Evolutionary conservation across 1,140 invertebrate species (phyloP).

Genomic region (Sarcophaga bullata): DNA sequence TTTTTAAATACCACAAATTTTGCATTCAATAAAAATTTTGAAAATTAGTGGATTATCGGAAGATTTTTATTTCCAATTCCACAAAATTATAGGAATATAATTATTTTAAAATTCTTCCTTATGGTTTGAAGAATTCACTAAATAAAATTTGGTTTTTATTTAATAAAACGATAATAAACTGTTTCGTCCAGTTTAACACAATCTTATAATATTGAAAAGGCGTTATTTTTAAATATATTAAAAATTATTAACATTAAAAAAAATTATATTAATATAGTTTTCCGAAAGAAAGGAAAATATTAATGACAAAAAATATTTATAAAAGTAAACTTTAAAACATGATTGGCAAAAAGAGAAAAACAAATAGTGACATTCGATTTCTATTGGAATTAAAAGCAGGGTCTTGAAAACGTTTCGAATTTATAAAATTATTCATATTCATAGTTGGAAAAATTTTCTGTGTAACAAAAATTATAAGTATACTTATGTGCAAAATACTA

Average conservation of each 20-base stretch:
- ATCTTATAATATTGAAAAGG: constrained; percentile 2
- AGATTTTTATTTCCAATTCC: neutral
- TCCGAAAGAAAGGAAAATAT: constrained; percentile 47
- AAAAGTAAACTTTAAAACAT: too few species aligned
- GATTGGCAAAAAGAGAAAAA: too few species aligned
- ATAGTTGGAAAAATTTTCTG: too few species aligned
- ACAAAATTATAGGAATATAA: neutral
- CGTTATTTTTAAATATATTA: neutral
- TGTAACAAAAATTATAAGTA: too few species aligned
- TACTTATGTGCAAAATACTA: too few species aligned
- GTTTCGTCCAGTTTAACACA: too few species aligned
- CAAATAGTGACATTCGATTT: too few species aligned
- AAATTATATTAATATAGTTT: constrained; percentile 40
- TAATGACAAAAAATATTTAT: constrained; percentile 26
- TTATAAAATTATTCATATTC: too few species aligned
- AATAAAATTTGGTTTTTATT: neutral
- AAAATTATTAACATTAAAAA: constrained; percentile 12
- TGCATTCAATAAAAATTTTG: constrained; percentile 13
- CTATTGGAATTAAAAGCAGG: too few species aligned
- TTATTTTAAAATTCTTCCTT: neutral
- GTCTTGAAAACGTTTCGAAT: too few species aligned
- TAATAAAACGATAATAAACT: neutral
- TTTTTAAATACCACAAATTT: constrained; percentile 23
- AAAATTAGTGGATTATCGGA: neutral
- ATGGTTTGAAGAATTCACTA: neutral